Percentiles rank a stretch among this genome's conserved stretches.
Evolutionary conservation across 2,113 vertebrate species (phyloP).

Genomic region (Fulica atra): DNA sequence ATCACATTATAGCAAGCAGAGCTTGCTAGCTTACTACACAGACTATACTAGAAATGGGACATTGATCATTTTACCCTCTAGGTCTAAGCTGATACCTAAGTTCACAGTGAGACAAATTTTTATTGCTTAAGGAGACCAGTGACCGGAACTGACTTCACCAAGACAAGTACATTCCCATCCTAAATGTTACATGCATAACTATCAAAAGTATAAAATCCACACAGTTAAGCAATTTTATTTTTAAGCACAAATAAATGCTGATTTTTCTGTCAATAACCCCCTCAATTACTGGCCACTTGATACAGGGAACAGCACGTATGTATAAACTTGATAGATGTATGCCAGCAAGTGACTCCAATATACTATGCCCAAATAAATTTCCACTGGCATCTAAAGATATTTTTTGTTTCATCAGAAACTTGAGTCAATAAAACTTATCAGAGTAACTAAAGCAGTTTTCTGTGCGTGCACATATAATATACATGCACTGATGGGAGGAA

Average conservation of each 20-base stretch:
- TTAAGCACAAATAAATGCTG: background rate
- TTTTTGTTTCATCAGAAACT: background rate
- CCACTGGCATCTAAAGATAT: background rate
- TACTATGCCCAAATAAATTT: background rate
- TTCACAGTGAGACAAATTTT: background rate
- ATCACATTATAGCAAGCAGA: background rate
- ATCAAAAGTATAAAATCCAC: background rate
- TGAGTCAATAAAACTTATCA: background rate
- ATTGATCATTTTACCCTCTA: background rate
- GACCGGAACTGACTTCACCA: background rate
- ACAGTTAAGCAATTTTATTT: background rate
- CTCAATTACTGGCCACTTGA: background rate
- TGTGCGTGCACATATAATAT: background rate
- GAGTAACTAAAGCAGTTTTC: background rate
- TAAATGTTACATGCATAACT: background rate
- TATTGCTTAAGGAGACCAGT: background rate
- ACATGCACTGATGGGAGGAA: background rate
- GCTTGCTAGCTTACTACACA: background rate
- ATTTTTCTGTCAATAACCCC: background rate
- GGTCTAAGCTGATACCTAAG: background rate
- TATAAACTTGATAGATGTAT: background rate
- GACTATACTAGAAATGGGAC: background rate
- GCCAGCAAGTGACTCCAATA: background rate
- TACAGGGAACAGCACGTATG: fast-evolving
- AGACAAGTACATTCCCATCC: background rate